phyloP scores from a whole-genome alignment of 2,797 vertebrate species.

The Tragelaphus eurycerus region DNA sequence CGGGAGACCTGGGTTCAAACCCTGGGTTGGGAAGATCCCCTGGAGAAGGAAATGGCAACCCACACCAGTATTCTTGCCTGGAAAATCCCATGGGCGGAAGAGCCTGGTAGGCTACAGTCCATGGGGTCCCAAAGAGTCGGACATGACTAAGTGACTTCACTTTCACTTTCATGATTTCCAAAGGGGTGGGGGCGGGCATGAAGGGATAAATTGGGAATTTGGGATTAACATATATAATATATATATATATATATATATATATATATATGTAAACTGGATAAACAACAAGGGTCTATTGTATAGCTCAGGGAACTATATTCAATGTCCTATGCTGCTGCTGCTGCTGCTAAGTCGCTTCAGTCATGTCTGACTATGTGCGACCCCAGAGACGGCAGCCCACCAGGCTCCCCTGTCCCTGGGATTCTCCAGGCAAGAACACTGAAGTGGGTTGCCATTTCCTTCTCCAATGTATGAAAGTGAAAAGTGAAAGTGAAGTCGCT shows the following conservation, averaged over 20 bases:
- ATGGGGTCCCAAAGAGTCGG: background rate
- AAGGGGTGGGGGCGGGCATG: background rate
- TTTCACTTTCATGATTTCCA: background rate
- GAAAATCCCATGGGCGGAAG: background rate
- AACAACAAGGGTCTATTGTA: background rate
- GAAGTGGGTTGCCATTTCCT: too few species aligned
- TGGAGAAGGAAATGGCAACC: background rate
- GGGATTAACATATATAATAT: background rate
- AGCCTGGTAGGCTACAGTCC: background rate
- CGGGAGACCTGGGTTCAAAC: background rate
- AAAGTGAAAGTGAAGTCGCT: too few species aligned
- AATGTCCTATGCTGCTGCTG: background rate
- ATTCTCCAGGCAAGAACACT: too few species aligned
- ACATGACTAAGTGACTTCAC: background rate
- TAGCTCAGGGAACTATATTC: background rate
- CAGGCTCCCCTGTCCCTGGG: too few species aligned
- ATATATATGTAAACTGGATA: background rate
- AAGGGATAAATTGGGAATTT: background rate
- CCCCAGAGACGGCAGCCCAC: too few species aligned
- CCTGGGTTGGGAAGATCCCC: background rate
- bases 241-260: background rate
- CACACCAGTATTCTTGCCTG: background rate
- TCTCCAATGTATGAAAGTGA: too few species aligned
- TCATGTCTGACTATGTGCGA: too few species aligned
- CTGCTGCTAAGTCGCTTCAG: too few species aligned